Evolutionary conservation across 2,888 invertebrate genomes (phyloP).

Genomic region (Argyra leucocephala): DNA sequence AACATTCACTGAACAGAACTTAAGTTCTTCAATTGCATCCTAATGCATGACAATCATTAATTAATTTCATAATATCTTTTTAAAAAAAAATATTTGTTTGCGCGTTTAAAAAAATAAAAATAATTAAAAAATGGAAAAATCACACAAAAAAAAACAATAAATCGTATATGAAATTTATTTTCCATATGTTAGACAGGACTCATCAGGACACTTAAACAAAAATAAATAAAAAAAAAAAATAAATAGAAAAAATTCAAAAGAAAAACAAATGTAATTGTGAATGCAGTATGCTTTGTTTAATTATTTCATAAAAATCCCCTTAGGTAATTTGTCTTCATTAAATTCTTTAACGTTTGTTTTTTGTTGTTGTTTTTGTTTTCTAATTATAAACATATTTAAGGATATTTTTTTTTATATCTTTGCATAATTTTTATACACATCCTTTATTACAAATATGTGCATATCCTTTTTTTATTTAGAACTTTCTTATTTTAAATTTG

Average conservation of each 20-base stretch:
- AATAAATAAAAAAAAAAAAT: not conserved
- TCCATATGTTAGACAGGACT: not conserved
- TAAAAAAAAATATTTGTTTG: too few species aligned
- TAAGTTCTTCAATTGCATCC: too few species aligned
- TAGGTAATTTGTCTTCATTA: slow-evolving; percentile 45
- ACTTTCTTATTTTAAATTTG: too few species aligned
- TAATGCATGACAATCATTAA: too few species aligned
- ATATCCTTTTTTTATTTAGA: not conserved
- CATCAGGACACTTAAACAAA: not conserved
- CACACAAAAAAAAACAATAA: too few species aligned
- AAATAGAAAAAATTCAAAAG: not conserved
- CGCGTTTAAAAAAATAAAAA: too few species aligned
- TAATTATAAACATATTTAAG: slow-evolving; percentile 7
- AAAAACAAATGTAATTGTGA: not conserved
- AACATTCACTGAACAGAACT: too few species aligned
- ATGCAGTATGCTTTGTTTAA: slow-evolving; percentile 26
- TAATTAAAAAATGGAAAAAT: too few species aligned
- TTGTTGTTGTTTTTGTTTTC: too few species aligned
- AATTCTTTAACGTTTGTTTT: slow-evolving; percentile 43
- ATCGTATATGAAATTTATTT: not conserved
- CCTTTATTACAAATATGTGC: not conserved
- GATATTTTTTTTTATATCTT: not conserved
- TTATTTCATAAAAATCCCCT: slow-evolving; percentile 42
- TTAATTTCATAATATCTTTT: too few species aligned
- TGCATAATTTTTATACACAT: not conserved